phyloP scores from a whole-genome alignment of 2,113 vertebrate genomes.

The Formicarius rufipectus region DNA sequence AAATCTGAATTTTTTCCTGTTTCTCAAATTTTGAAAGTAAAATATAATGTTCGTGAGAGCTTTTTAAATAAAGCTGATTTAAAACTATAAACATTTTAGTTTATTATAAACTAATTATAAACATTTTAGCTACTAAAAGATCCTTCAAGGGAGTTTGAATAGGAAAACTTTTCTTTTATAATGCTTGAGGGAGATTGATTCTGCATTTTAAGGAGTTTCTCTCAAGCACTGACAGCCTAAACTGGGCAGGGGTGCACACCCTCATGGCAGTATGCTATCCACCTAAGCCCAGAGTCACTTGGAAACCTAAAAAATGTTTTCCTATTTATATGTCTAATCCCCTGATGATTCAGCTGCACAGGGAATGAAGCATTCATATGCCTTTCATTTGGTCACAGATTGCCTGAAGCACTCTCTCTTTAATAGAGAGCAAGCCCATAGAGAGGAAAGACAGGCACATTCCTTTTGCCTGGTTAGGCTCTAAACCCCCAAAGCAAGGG shows the following conservation, averaged over 20 bases:
- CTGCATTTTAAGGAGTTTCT: not conserved
- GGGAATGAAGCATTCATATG: not conserved
- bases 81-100: not conserved
- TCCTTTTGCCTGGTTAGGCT: not conserved
- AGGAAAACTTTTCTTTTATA: not conserved
- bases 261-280: fast-evolving
- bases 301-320: not conserved
- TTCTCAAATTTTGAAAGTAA: not conserved
- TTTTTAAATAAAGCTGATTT: not conserved
- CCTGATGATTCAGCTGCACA: not conserved
- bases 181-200: not conserved
- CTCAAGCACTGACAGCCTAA: not conserved
- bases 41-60: not conserved
- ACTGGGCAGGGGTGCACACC: not conserved
- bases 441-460: not conserved
- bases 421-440: not conserved
- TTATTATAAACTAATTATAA: too few relatives aligned
- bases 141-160: not conserved
- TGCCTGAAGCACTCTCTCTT: not conserved
- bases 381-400: not conserved
- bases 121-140: not conserved
- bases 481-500: not conserved
- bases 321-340: not conserved
- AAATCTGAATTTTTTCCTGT: not conserved
- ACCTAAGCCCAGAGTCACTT: not conserved